phyloP scores from a whole-genome alignment of 2,888 invertebrate genomes.

The Amitus sp. region DNA sequence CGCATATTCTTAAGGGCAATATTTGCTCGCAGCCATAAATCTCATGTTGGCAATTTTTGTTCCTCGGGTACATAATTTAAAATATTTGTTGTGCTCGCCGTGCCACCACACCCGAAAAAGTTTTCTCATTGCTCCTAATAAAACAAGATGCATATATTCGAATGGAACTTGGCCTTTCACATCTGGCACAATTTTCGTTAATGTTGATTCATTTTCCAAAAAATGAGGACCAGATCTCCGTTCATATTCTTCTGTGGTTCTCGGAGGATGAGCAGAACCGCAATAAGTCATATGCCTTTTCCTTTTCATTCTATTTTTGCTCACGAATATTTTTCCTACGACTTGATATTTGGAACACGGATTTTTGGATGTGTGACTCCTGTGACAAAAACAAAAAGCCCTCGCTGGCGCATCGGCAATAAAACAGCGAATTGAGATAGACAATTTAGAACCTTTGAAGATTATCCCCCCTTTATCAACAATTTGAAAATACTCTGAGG shows the following conservation, averaged over 20 bases:
- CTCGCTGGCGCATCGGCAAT: conserved; percentile 34
- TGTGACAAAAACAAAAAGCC: conserved; percentile 27
- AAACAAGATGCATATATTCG: conserved; percentile 16
- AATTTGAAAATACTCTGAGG: conserved; percentile 12
- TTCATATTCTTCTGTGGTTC: conserved; percentile 15
- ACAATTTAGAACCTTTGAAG: background rate
- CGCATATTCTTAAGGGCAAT: conserved; percentile 16
- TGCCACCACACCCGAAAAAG: conserved; percentile 8
- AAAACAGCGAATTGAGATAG: conserved; percentile 17
- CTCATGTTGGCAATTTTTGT: background rate
- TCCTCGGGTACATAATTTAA: background rate
- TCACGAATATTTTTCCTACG: background rate
- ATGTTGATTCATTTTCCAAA: conserved; percentile 8
- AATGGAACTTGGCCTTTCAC: conserved; percentile 2
- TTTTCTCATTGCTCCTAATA: conserved; percentile 13
- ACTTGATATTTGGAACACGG: conserved; percentile 31
- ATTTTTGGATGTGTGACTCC: conserved; percentile 17
- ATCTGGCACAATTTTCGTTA: conserved; percentile 4
- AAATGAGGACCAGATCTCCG: conserved; percentile 5
- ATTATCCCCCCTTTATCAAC: conserved; percentile 17
- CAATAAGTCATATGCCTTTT: conserved; percentile 5
- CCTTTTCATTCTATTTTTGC: background rate
- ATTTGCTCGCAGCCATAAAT: conserved; percentile 1
- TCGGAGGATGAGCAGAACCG: background rate
- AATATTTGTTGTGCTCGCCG: conserved; percentile 1